Evolutionary conservation across 2,113 vertebrate species (phyloP).

Genomic region (Chrysochloris asiatica): DNA sequence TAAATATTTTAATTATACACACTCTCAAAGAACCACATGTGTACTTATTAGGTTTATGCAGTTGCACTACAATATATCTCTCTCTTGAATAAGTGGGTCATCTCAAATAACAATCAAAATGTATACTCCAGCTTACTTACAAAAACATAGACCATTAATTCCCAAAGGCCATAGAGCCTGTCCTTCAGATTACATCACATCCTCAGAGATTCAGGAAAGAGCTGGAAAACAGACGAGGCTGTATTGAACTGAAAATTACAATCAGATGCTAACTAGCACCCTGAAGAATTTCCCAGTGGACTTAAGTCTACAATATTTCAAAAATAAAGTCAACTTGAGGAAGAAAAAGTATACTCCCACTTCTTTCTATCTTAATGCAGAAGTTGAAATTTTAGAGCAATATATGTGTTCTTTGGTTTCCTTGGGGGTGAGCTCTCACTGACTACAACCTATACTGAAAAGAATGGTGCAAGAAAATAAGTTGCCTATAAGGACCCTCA

Average conservation of each 20-base stretch:
- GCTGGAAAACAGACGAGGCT: slow-evolving; percentile 31
- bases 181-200: slow-evolving; percentile 21
- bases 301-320: slow-evolving; percentile 27
- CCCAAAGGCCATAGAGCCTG: background rate
- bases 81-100: background rate
- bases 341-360: slow-evolving; percentile 7
- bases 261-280: slow-evolving; percentile 55
- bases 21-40: background rate
- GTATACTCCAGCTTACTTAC: background rate
- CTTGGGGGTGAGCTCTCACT: background rate
- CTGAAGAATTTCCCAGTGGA: slow-evolving; percentile 49
- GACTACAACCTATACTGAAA: background rate
- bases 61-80: background rate
- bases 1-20: slow-evolving; percentile 62
- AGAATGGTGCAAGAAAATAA: background rate
- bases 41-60: slow-evolving; percentile 20
- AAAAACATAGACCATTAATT: slow-evolving; percentile 33
- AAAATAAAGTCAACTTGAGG: slow-evolving; percentile 34
- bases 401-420: background rate
- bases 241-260: slow-evolving; percentile 63
- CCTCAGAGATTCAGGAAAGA: slow-evolving; percentile 30
- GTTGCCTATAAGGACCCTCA: background rate
- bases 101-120: slow-evolving; percentile 25
- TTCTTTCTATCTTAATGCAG: slow-evolving; percentile 2
- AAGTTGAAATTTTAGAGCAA: slow-evolving; percentile 3